Base-by-base conservation (phyloP, 2,113 vertebrate genomes). In the Camelus dromedarius region DNA sequence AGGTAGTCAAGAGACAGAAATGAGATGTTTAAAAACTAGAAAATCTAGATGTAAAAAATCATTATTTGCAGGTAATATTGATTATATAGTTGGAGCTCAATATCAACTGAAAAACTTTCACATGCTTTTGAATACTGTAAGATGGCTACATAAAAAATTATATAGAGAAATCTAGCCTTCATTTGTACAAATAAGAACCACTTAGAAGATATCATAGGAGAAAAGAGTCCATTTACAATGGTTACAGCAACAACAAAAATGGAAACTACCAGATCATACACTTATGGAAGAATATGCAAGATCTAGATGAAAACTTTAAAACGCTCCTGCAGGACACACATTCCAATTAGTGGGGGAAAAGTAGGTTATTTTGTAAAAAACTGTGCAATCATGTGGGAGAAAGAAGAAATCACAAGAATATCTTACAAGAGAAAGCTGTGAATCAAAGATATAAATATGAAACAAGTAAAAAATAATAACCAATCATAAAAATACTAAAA, bases 11-110 rank as follows among this genome's bases (percentile, higher is more conserved):
- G 48, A 86, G 15, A 96, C 13, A 67, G 58, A 85, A 80, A 85
- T 77, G 35, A 62, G 24, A 66, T 94, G 16, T 75, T 93, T 90
- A 73, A 85, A 90, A 79, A 38, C 19, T 80, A 13, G 14, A 73
- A 90, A 93, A 83, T 83, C 56, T 89, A 94, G 79, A 58, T 89
- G 15, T 73, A 80, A 82, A 89, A 75, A 42, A n/a, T 38, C 50
- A 42, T 92, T 92, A 80, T 88, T 72, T 70, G 5, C 22, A 81
- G 46, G 24, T 28, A 5, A 60, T 13, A 86, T 20, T 93, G 64
- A 32, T 76, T 85, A 84, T 35, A n/a, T 52, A 50, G 66, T 19
- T 86, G 50, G 22, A 86, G 69, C 35, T 93, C 62, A 87, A 46
- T 58, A 70, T 52, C 11, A 62, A 46, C 18, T n/a, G 48, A 83